Conservation (phyloP, 1,140 invertebrate species). For the Neotoxoptera formosana region DNA sequence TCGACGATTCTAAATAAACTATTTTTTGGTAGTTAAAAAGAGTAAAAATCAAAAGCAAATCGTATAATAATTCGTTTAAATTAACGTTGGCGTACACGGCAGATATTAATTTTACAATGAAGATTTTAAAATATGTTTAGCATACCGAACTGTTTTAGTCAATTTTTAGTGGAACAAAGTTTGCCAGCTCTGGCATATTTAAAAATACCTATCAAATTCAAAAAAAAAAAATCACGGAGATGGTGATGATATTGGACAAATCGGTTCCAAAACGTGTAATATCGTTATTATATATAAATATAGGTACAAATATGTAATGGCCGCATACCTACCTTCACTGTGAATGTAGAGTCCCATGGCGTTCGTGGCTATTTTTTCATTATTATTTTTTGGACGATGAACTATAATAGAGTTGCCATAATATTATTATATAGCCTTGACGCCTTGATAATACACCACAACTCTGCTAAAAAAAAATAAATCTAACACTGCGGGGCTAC, state of each 20-base stretch:
- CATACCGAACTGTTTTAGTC: neutral
- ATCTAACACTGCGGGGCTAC: neutral
- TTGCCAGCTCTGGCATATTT: neutral
- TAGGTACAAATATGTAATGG: neutral
- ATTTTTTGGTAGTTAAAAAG: neutral
- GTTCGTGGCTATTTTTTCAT: neutral
- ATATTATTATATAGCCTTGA: neutral
- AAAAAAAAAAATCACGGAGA: too few relatives aligned
- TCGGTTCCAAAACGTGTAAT: too few relatives aligned
- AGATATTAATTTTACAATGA: too few relatives aligned
- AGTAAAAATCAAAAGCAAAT: neutral
- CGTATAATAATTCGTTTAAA: neutral
- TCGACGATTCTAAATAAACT: neutral
- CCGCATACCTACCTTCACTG: neutral
- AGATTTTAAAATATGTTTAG: neutral
- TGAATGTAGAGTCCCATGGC: too few relatives aligned
- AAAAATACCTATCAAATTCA: too few relatives aligned
- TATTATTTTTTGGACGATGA: neutral
- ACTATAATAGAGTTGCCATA: neutral
- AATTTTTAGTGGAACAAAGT: neutral
- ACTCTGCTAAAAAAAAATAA: neutral
- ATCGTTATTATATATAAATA: neutral
- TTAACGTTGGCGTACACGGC: too few relatives aligned
- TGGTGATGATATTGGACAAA: too few relatives aligned
- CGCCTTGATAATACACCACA: neutral